Conservation (phyloP, 2,113 vertebrate genomes). For the Lophius piscatorius region DNA sequence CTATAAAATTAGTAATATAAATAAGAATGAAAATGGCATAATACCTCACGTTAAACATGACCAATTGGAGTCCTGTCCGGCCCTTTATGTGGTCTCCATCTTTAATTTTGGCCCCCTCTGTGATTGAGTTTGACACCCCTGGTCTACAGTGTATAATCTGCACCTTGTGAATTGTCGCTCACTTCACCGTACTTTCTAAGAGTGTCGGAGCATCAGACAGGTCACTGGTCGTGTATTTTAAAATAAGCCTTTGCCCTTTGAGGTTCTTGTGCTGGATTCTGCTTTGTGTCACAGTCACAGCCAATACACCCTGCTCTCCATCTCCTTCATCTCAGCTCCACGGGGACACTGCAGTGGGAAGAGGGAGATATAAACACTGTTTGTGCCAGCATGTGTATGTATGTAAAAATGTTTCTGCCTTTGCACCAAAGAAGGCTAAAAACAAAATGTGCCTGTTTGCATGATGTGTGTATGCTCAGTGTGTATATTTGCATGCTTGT, state of each 20-base stretch:
- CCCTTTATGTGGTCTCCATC: too few relatives aligned
- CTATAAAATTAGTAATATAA: too few relatives aligned
- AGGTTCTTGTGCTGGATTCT: slow-evolving; percentile 56
- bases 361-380: slow-evolving; percentile 23
- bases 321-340: slow-evolving; percentile 65
- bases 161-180: slow-evolving; percentile 20
- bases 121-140: too few relatives aligned
- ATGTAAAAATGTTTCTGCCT: slow-evolving; percentile 24
- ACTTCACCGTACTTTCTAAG: slow-evolving; percentile 23
- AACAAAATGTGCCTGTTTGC: slow-evolving; percentile 14
- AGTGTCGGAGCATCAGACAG: slow-evolving; percentile 23
- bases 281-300: slow-evolving; percentile 67
- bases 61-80: too few relatives aligned
- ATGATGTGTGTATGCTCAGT: neutral
- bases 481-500: slow-evolving; percentile 5
- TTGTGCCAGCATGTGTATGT: slow-evolving; percentile 19
- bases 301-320: slow-evolving; percentile 56
- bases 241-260: slow-evolving; percentile 46
- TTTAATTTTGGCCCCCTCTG: slow-evolving; percentile 9
- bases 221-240: slow-evolving; percentile 46
- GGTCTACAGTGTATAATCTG: neutral
- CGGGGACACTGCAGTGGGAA: slow-evolving; percentile 34
- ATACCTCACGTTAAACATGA: too few relatives aligned
- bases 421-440: slow-evolving; percentile 23
- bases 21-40: too few relatives aligned